phyloP scores from a whole-genome alignment of 1,140 invertebrate genomes.

The Brachionus calyciflorus region DNA sequence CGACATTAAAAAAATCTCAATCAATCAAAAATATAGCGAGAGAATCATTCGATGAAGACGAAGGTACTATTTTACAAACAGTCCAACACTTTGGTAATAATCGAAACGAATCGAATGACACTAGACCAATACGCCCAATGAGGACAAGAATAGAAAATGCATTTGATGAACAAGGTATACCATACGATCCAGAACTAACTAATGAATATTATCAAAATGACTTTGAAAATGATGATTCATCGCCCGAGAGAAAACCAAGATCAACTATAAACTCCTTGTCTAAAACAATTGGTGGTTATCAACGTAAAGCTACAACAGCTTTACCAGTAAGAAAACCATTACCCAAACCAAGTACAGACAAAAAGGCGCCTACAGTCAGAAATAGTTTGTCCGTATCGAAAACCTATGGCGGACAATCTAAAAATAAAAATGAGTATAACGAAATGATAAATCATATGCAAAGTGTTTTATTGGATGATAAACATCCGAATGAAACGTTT shows the following conservation, averaged over 20 bases:
- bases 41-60: constrained; percentile 48
- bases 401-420: not conserved
- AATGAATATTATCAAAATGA: constrained; percentile 59
- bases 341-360: not conserved
- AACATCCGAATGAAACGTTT: constrained; percentile 48
- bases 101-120: constrained; percentile 49
- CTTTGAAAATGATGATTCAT: constrained; percentile 50
- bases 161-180: constrained; percentile 53
- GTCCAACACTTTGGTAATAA: not conserved
- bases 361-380: not conserved
- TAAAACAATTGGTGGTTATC: not conserved
- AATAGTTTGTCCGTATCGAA: not conserved
- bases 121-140: constrained; percentile 59
- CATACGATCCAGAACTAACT: constrained; percentile 55
- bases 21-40: no score
- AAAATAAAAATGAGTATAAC: constrained; percentile 50
- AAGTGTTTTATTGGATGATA: constrained; percentile 50
- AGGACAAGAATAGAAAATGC: constrained; percentile 58
- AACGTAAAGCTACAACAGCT: not conserved
- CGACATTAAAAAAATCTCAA: not conserved
- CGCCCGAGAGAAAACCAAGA: constrained; percentile 2
- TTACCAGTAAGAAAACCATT: not conserved
- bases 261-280: not conserved
- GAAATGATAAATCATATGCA: constrained; percentile 54
- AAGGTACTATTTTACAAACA: constrained; percentile 49